Evolutionary conservation across 2,113 vertebrate species (phyloP), one percentile per base, ranked within the genome.

Genomic region (Odocoileus hemionus): DNA sequence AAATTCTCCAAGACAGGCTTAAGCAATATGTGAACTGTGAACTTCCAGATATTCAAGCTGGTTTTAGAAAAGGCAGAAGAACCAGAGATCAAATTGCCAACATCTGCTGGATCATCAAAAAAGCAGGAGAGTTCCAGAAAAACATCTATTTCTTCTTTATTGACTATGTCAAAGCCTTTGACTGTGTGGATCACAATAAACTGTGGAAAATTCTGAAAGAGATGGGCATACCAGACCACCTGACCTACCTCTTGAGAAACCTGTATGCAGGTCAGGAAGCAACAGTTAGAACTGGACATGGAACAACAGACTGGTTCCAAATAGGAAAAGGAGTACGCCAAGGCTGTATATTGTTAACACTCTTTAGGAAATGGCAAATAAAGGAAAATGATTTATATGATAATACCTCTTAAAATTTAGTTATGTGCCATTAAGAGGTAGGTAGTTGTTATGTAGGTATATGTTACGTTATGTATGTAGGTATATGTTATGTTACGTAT

Each of bases 71-170:
- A 67, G 33, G 16, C 33, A 67, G 8, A 67, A 16, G 33, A 67
- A 67, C 0, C 33, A 0, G 2, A n/a, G 33, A n/a, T 19, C 64
- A 67, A n/a, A 67, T n/a, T n/a, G 64, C 64, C 64, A n/a, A 67
- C 33, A n/a, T n/a, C 61, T 0, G 0, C 0, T n/a, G 16, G 64
- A n/a, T 67, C 64, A 2, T 19, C 2, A 0, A 67, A n/a, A 67
- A 67, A 67, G 64, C 64, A 67, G 19, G 64, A 67, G 64, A n/a
- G 64, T 19, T 67, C 64, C 33, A n/a, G 16, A 67, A n/a, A 67
- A n/a, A 67, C 16, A 19, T 67, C 16, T n/a, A 4, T 4, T 64
- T 67, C 61, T 67, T 33, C 33, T 67, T 19, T 67, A 67, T n/a
- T 67, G 33, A 67, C 33, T 5, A n/a, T n/a, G 16, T 4, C 61